Conservation (phyloP, 2,888 invertebrate species). For the Oscheius sp. region DNA sequence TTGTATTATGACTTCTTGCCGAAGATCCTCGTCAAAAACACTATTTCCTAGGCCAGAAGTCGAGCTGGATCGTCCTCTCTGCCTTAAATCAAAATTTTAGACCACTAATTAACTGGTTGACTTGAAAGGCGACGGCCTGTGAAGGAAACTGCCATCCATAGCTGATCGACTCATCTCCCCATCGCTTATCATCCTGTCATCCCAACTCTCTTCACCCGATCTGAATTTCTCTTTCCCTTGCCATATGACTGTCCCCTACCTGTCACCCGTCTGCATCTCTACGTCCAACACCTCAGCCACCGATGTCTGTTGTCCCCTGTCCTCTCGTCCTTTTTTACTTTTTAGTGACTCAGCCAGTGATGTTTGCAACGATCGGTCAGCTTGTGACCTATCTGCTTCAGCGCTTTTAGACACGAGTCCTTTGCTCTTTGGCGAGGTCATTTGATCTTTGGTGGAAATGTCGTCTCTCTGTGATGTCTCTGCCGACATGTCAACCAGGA, state of each 20-base stretch:
- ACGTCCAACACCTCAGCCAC: conserved; percentile 8
- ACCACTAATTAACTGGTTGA: background rate
- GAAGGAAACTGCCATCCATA: conserved; percentile 4
- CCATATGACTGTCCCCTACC: conserved; percentile 7
- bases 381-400: background rate
- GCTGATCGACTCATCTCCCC: conserved; percentile 22
- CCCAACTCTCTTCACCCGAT: conserved; percentile 22
- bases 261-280: conserved; percentile 18
- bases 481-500: conserved; percentile 20
- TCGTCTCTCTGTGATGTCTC: conserved; percentile 24
- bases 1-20: conserved; percentile 70
- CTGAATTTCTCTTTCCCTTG: background rate
- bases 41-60: conserved; percentile 53
- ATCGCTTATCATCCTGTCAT: conserved; percentile 18
- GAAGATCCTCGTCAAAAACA: conserved; percentile 50
- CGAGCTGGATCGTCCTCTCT: conserved; percentile 49
- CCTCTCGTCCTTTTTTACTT: background rate
- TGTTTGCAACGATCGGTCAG: conserved; percentile 22
- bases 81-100: background rate
- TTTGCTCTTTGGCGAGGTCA: conserved; percentile 18
- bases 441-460: background rate
- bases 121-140: conserved; percentile 4
- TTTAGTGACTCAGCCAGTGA: conserved; percentile 14
- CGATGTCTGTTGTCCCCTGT: conserved; percentile 16
- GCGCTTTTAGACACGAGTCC: background rate